Evolutionary conservation across 2,888 invertebrate species (phyloP).

Genomic region (Itoplectis maculator): DNA sequence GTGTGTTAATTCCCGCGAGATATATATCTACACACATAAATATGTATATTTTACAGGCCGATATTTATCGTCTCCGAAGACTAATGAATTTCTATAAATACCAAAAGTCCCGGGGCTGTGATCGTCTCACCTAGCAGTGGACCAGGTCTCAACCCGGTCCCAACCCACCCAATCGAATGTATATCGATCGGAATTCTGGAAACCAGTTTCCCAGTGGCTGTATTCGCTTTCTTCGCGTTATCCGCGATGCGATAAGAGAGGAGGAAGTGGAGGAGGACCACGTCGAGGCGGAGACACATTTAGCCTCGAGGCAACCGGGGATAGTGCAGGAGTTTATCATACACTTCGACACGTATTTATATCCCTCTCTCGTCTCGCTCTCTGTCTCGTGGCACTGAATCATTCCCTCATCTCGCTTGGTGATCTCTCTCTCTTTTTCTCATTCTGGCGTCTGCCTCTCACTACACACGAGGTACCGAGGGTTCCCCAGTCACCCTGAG

Average conservation of each 20-base stretch:
- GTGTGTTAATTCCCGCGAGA: background rate
- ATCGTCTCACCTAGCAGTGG: constrained; percentile 4
- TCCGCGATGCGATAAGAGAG: background rate
- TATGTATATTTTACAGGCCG: background rate
- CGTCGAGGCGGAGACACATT: constrained; percentile 55
- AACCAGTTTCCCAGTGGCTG: constrained; percentile 73
- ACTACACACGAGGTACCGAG: constrained; percentile 61
- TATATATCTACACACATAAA: background rate
- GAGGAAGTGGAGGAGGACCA: constrained; percentile 39
- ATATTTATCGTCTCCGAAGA: constrained; percentile 3
- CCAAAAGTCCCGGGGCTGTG: background rate
- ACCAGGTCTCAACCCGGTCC: background rate
- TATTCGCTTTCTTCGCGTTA: constrained; percentile 72
- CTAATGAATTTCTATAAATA: constrained; percentile 45
- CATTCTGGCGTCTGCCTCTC: background rate
- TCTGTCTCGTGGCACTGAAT: constrained; percentile 48
- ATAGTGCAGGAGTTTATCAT: constrained; percentile 57
- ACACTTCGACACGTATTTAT: constrained; percentile 27
- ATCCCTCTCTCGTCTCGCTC: constrained; percentile 40
- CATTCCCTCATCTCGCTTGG: constrained; percentile 56
- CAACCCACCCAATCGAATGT: constrained; percentile 3
- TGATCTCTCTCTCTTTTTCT: constrained; percentile 27
- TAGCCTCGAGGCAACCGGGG: constrained; percentile 62
- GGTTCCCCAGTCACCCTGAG: constrained; percentile 77
- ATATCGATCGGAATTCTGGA: constrained; percentile 70